Percentiles rank a stretch among this genome's conserved stretches.
Evolutionary conservation across 2,113 vertebrate genomes (phyloP).

Genomic region (Epinephelus fuscoguttatus): DNA sequence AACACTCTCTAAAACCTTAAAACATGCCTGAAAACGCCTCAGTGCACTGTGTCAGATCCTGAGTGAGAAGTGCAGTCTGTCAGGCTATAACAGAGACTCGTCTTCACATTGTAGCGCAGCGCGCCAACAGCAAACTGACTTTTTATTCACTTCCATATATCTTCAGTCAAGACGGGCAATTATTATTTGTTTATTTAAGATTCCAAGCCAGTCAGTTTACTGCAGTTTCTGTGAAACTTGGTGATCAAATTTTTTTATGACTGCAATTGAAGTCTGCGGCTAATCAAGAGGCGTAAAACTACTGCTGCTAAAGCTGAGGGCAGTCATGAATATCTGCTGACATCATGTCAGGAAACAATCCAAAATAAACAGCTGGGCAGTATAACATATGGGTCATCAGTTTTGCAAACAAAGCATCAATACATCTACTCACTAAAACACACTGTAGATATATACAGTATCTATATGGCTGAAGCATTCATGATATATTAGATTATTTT

Average conservation of each 20-base stretch:
- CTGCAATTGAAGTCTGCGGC: not conserved
- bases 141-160: not conserved
- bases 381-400: not conserved
- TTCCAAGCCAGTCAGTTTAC: not conserved
- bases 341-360: not conserved
- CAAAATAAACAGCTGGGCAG: not conserved
- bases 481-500: no score
- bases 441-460: not conserved
- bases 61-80: slow-evolving; percentile 14
- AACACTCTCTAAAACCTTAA: slow-evolving; percentile 42
- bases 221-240: not conserved
- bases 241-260: not conserved
- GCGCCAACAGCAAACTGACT: not conserved
- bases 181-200: slow-evolving; percentile 3
- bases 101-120: not conserved
- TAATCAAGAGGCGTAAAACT: slow-evolving; percentile 11
- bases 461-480: not conserved
- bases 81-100: not conserved
- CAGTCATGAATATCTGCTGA: not conserved
- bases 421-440: not conserved
- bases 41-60: not conserved
- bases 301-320: not conserved
- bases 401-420: slow-evolving; percentile 5
- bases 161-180: not conserved
- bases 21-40: slow-evolving; percentile 23